A percentile compares a stretch with the other conserved stretches of the same genome.
Evolutionary conservation across 2,113 vertebrate species (phyloP).

Genomic region (Misgurnus anguillicaudatus): DNA sequence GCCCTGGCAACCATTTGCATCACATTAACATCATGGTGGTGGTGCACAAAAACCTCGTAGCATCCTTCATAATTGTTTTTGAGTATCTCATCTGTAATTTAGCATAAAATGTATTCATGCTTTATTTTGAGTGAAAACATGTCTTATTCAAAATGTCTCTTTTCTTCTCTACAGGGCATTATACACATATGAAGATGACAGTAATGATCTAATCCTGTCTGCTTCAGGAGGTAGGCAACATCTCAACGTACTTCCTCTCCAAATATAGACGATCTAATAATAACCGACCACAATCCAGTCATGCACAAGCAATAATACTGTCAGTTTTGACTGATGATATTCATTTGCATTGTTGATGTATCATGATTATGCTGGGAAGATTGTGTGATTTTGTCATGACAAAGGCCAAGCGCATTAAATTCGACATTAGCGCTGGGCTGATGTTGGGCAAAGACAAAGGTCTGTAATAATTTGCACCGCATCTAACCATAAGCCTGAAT

Average conservation of each 20-base stretch:
- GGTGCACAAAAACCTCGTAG: too few relatives aligned
- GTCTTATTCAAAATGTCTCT: constrained; percentile 1
- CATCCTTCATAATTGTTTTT: neutral
- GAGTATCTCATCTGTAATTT: neutral
- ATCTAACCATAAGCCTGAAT: neutral
- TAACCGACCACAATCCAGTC: constrained; percentile 34
- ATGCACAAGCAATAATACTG: constrained; percentile 38
- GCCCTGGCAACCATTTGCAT: too few relatives aligned
- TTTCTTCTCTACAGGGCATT: constrained; percentile 81
- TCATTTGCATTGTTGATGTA: constrained; percentile 41
- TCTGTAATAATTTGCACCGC: neutral
- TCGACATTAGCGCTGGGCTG: constrained; percentile 2
- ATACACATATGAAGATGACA: constrained; percentile 92
- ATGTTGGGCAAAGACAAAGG: neutral
- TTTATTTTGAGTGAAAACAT: neutral
- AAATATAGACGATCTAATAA: constrained; percentile 19
- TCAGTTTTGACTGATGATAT: constrained; percentile 32
- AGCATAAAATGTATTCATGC: too few relatives aligned
- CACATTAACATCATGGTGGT: too few relatives aligned
- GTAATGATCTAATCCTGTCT: constrained; percentile 87
- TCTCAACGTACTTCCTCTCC: constrained; percentile 2
- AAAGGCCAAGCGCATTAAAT: neutral
- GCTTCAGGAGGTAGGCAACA: constrained; percentile 86
- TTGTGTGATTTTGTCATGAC: neutral
- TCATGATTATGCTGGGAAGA: neutral